Evolutionary conservation across 1,140 invertebrate species (phyloP), one percentile per base, ranked within the genome.

Genomic region (Conus ventricosus): DNA sequence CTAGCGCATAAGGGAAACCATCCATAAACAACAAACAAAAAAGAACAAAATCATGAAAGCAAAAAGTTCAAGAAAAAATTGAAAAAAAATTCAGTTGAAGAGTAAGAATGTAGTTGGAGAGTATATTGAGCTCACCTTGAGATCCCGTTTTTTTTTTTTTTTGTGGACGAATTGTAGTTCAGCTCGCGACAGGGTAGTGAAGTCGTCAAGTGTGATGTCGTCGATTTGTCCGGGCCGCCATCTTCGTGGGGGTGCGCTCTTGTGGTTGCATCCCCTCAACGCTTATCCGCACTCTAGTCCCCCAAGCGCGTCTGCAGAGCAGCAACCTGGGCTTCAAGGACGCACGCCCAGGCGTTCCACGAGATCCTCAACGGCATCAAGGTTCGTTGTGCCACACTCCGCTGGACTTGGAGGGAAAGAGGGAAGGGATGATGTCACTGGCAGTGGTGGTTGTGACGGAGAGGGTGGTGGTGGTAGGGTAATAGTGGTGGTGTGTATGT

Each of bases 261-360:
- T 91, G 76, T 95, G 20, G 95, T 1, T 89, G 95, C 53, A 92
- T 96, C 17, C 95, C 0, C 94, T 99, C 5, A 99, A 99, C 95
- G 97, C 97, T 3, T n/a, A n/a, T n/a, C n/a, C n/a, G n/a, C n/a
- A n/a, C n/a, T n/a, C n/a, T n/a, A n/a, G n/a, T n/a, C n/a, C n/a
- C n/a, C n/a, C n/a, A n/a, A n/a, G 23, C 94, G 95, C 87, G 92
- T 81, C 95, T 98, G 88, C 95, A 96, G 93, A 89, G 90, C 20
- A 86, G 87, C 81, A 93, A 95, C 88, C 95, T 97, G 89, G 94
- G 93, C 63, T 91, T 96, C 15, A 96, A 96, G 82, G 97, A 97
- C 90, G 92, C 94, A 84, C 93, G 97, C 90, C 90, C 20, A 95
- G 95, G 89, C 82, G 27, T 94, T 94, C 90, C 94, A 91, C 89